Percentiles rank a stretch among this genome's conserved stretches.
Conservation (phyloP, 2,888 invertebrate genomes). For the Phlogophora meticulosa region DNA sequence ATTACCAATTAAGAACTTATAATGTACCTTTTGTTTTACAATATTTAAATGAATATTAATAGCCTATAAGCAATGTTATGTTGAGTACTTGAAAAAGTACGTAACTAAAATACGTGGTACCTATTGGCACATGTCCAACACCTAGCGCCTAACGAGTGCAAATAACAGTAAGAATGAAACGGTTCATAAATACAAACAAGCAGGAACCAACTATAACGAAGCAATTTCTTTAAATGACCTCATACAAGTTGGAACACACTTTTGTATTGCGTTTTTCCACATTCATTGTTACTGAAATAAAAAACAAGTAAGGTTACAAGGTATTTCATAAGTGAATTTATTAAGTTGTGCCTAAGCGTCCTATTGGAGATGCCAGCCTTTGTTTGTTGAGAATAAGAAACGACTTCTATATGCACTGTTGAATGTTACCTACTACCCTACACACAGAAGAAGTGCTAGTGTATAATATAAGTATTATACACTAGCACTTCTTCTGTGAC, state of each 20-base stretch:
- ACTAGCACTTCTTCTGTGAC: no score
- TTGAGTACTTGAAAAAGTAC: not conserved
- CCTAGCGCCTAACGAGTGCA: slow-evolving; percentile 18
- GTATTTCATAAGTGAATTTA: not conserved
- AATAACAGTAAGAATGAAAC: slow-evolving; percentile 38
- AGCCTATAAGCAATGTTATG: no score
- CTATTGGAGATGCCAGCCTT: no score
- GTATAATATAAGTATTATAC: no score
- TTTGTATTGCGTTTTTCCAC: not conserved
- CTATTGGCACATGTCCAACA: slow-evolving; percentile 10
- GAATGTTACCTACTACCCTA: no score
- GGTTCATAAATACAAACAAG: slow-evolving; percentile 47
- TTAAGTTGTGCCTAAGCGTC: no score
- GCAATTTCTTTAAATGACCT: slow-evolving; percentile 37
- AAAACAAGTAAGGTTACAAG: not conserved
- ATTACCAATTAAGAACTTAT: no score
- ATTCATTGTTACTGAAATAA: not conserved
- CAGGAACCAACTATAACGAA: slow-evolving; percentile 14
- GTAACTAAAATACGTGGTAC: not conserved
- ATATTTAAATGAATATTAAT: no score
- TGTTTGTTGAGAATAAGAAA: no score
- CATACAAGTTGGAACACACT: not conserved
- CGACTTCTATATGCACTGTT: no score
- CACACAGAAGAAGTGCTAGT: no score
- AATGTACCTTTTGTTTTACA: no score